A percentile compares a stretch with the other conserved stretches of the same genome.
Evolutionary conservation across 1,140 invertebrate genomes (phyloP).

Genomic region (Heliconius hermathena): DNA sequence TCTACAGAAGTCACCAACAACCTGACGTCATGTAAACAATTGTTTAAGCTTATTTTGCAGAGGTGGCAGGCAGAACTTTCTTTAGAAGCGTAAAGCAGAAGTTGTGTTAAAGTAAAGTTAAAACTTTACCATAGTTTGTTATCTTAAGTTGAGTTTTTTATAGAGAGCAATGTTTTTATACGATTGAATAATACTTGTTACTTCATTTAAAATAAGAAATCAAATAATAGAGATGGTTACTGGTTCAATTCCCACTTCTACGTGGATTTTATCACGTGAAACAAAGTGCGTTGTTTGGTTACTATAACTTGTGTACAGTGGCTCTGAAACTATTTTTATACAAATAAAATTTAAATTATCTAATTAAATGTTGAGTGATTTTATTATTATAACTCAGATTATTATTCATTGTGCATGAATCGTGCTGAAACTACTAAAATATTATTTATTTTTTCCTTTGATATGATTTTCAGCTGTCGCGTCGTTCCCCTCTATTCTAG

Average conservation of each 20-base stretch:
- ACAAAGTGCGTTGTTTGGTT: neutral
- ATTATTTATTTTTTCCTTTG: neutral
- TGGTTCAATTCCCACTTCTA: neutral
- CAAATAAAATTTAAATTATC: neutral
- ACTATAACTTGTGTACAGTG: neutral
- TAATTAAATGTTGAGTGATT: neutral
- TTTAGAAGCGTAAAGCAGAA: neutral
- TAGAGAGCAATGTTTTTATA: neutral
- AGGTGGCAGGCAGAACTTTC: neutral
- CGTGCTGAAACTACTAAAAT: neutral
- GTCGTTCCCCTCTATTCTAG: neutral
- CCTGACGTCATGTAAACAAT: conserved; percentile 1
- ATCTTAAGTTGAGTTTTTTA: neutral
- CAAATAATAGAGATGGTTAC: too few relatives aligned
- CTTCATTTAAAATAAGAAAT: neutral
- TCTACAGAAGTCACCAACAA: neutral
- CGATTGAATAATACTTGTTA: neutral
- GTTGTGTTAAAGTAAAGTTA: neutral
- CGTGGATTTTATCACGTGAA: neutral
- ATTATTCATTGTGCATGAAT: neutral
- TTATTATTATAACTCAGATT: neutral
- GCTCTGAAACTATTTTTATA: neutral
- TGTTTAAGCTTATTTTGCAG: neutral
- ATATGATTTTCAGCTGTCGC: neutral
- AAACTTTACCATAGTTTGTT: conserved; percentile 5